Conservation (phyloP, 2,113 vertebrate species). For the Sinosuthora webbiana region DNA sequence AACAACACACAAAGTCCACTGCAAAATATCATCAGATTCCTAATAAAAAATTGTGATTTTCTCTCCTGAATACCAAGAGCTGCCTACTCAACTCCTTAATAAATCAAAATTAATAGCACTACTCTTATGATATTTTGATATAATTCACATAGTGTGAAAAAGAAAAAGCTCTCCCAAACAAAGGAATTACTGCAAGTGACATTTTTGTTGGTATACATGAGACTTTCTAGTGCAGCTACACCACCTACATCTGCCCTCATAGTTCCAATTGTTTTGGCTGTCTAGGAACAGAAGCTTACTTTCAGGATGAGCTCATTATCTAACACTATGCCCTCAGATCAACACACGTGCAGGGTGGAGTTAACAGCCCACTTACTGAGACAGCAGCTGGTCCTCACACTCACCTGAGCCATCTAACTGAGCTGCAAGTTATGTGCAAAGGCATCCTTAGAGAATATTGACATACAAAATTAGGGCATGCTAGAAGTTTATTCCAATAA, state of each 20-base stretch:
- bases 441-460: not conserved
- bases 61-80: not conserved
- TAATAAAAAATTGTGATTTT: not conserved
- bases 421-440: not conserved
- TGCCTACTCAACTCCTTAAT: not conserved
- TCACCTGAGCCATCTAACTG: not conserved
- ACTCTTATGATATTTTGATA: not conserved
- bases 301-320: not conserved
- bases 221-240: not conserved
- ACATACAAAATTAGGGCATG: not conserved
- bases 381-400: not conserved
- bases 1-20: not conserved
- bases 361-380: not conserved
- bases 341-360: accelerated
- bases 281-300: not conserved
- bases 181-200: not conserved
- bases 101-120: not conserved
- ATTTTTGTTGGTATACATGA: not conserved
- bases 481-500: not conserved
- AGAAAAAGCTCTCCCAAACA: not conserved
- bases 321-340: not conserved
- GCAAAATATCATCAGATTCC: not conserved
- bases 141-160: not conserved
- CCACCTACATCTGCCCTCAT: accelerated
- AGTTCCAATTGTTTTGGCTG: not conserved